Base-by-base conservation (phyloP, 2,797 vertebrate species). In the Sphenopsis melanotis region DNA sequence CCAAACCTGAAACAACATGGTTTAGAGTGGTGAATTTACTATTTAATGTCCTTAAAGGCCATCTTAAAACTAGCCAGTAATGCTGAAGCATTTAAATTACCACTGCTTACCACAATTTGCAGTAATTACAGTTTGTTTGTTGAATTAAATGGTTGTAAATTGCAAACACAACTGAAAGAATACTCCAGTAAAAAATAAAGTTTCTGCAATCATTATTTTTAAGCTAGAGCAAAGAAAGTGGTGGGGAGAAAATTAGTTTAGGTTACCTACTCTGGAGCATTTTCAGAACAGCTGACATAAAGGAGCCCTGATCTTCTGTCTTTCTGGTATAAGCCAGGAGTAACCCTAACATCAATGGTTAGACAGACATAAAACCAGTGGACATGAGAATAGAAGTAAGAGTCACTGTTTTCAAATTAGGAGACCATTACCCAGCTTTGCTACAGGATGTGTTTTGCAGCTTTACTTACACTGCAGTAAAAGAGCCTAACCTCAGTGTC, bases 111-210 rank as follows among this genome's bases (percentile, higher is more conserved):
- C 90, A 97, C 92, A 97, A 97, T 98, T 98, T 98, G 91, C 92
- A 96, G 93, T 97, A 98, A 98, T 98, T 98, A 97, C 72, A 97
- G 95, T 97, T 98, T 97, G 91, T 97, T 98, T 97, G 96, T 97
- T 97, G 96, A 98, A 96, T 94, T 83, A 97, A 94, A 95, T 95
- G 71, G 89, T 87, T 96, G 95, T 97, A 98, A 98, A 98, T 97
- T 98, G 97, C 96, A 98, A 96, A 96, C 88, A 97, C 68, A 84
- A 93, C 89, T 93, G 97, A 97, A 98, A 97, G 95, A 98, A 97
- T 94, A 97, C 97, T 97, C 89, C 83, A 97, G 82, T 87, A 97
- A 97, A 97, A 97, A 94, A 92, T 59, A 92, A 29, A 86, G 44
- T 96, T 97, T 86, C 22, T 84, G 37, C 30, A 79, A 57, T 63